Evolutionary conservation across 2,888 invertebrate genomes (phyloP).

Genomic region (Melangyna quadrimaculata): DNA sequence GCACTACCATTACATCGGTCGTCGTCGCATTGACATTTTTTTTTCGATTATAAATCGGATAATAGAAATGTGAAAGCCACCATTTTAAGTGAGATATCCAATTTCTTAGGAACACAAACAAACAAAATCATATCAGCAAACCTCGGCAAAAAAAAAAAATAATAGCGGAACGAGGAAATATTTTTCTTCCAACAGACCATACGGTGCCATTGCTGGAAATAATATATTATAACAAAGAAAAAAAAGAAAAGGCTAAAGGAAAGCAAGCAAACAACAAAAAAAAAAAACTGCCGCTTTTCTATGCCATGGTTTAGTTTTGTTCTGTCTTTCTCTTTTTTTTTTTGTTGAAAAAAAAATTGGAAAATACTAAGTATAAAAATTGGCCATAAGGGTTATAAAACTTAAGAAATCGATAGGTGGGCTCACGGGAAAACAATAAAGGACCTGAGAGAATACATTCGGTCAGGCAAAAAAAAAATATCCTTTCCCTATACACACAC

Average conservation of each 20-base stretch:
- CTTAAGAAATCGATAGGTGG: constrained; percentile 66
- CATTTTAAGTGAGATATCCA: constrained; percentile 62
- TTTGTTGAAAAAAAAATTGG: constrained; percentile 29
- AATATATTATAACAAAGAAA: constrained; percentile 37
- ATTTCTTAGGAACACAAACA: constrained; percentile 32
- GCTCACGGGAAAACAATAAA: constrained; percentile 32
- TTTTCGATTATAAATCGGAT: constrained; percentile 69
- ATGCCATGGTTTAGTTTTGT: constrained; percentile 39
- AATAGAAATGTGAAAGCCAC: constrained; percentile 59
- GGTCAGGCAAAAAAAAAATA: neutral
- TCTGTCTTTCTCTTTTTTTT: neutral
- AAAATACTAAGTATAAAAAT: constrained; percentile 39
- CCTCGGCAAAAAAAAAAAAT: constrained; percentile 23
- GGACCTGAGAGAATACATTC: neutral
- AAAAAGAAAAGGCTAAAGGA: constrained; percentile 2
- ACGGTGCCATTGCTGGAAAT: constrained; percentile 61
- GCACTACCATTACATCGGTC: neutral
- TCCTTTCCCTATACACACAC: neutral
- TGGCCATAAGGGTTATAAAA: constrained; percentile 65
- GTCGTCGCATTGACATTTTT: constrained; percentile 33
- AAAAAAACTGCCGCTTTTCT: constrained; percentile 21
- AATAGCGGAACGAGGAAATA: constrained; percentile 2
- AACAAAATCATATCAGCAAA: constrained; percentile 32
- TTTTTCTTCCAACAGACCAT: constrained; percentile 55
- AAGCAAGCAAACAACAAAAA: no score